A percentile compares a stretch with the other conserved stretches of the same genome.
Evolutionary conservation across 2,797 vertebrate genomes (phyloP).

Genomic region (Bradypodion pumilum): DNA sequence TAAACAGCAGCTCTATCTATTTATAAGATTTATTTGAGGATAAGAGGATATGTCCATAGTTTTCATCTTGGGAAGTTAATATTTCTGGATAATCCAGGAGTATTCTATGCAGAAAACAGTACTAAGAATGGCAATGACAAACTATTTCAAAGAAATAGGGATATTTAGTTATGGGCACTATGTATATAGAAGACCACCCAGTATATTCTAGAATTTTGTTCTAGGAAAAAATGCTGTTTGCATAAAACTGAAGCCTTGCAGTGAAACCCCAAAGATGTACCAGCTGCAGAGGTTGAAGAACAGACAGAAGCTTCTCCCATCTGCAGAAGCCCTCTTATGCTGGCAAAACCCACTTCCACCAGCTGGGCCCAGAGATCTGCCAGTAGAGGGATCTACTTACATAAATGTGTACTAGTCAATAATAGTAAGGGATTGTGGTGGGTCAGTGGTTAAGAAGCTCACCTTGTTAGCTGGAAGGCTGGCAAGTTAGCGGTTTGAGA

Average conservation of each 20-base stretch:
- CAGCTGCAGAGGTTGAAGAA: too few species aligned
- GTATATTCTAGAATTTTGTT: background rate
- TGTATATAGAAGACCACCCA: background rate
- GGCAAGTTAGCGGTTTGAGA: too few species aligned
- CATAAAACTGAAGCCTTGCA: background rate
- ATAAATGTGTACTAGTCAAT: too few species aligned
- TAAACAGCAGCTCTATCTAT: conserved; percentile 34
- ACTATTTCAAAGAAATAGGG: background rate
- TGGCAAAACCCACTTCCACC: too few species aligned
- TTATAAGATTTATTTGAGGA: conserved; percentile 13
- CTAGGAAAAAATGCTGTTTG: background rate
- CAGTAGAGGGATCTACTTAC: too few species aligned
- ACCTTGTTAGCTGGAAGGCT: too few species aligned
- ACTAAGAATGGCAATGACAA: background rate
- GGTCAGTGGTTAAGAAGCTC: too few species aligned
- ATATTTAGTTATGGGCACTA: background rate
- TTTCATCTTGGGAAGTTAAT: background rate
- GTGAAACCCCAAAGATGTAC: too few species aligned
- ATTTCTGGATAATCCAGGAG: background rate
- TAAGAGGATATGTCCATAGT: conserved; percentile 12
- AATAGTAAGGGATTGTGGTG: too few species aligned
- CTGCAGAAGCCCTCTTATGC: too few species aligned
- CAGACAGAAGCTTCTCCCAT: too few species aligned
- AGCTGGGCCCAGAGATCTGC: too few species aligned
- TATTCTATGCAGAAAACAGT: background rate